Evolutionary conservation across 2,888 invertebrate genomes (phyloP), one percentile per base, ranked within the genome.

Genomic region (Pyrrhosoma nymphula): DNA sequence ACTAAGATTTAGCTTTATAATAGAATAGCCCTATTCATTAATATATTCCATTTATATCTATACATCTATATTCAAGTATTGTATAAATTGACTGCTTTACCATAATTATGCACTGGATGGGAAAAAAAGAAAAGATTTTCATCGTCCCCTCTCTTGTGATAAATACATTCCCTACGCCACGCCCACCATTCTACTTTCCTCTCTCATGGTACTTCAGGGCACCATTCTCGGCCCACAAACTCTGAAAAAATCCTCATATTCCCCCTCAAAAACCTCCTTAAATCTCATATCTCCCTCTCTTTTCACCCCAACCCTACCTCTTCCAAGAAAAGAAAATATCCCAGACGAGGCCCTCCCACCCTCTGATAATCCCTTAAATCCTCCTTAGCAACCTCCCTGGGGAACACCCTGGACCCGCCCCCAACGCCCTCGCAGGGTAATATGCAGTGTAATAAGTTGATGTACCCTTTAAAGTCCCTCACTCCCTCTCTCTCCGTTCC

Each of bases 341-440:
- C 82, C 35, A 30, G 82, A 16, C 35, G 82, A 23, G 16, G n/a
- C 35, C 16, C 82, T 82, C 82, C 82, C 60, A 47, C 47, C 47
- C 69, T 8, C 82, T n/a, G 35, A 82, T 82, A 82, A 82, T 82
- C 82, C 82, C 35, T 35, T 82, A 82, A 82, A 82, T 82, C 35
- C 82, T 82, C 82, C 82, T 82, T 82, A 82, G 30, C 82, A 30
- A 35, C 82, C 82, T 82, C 30, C 82, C 35, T 14, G 18, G 14
- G 82, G 35, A n/a, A 82, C 10, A 30, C 35, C 82, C 82, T 69
- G 82, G 69, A 8, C 69, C n/a, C 69, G 26, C 69, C 26, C 69
- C 69, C 26, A 10, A 8, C 26, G n/a, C 69, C 69, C 69, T n/a
- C 69, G 69, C 26, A 26, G 69, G 69, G 69, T 69, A 69, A 82